phyloP scores from a whole-genome alignment of 2,797 vertebrate species.

The Bothrops alternatus region DNA sequence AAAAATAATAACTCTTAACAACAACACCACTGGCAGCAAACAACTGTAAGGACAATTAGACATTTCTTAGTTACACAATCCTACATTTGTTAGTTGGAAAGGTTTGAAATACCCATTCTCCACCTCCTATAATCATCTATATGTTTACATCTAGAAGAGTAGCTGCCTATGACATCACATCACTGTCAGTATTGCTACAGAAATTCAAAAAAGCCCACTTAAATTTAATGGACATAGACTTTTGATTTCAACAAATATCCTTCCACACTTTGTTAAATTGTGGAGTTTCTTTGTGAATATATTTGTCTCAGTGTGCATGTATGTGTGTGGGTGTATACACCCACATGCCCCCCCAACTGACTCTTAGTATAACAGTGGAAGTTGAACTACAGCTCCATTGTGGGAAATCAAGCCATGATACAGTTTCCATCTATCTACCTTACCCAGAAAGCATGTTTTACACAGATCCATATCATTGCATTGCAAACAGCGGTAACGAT shows the following conservation, averaged over 20 bases:
- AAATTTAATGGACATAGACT: background rate
- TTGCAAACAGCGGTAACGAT: slow-evolving; percentile 93
- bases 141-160: no score
- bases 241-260: background rate
- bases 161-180: background rate
- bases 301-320: background rate
- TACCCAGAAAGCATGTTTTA: slow-evolving; percentile 96
- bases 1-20: no score
- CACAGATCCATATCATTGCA: slow-evolving; percentile 98
- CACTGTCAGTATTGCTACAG: background rate
- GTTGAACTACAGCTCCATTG: background rate
- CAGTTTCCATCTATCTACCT: slow-evolving; percentile 27
- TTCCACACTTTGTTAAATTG: background rate
- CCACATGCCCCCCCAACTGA: background rate
- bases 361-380: background rate
- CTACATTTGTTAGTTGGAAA: no score
- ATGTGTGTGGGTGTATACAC: background rate
- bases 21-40: no score
- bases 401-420: background rate
- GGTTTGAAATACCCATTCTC: no score
- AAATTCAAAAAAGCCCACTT: background rate
- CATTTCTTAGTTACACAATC: no score
- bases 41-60: no score
- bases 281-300: background rate
- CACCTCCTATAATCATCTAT: no score